phyloP scores from a whole-genome alignment of 1,140 invertebrate species.

The Gonioctena quinquepunctata region DNA sequence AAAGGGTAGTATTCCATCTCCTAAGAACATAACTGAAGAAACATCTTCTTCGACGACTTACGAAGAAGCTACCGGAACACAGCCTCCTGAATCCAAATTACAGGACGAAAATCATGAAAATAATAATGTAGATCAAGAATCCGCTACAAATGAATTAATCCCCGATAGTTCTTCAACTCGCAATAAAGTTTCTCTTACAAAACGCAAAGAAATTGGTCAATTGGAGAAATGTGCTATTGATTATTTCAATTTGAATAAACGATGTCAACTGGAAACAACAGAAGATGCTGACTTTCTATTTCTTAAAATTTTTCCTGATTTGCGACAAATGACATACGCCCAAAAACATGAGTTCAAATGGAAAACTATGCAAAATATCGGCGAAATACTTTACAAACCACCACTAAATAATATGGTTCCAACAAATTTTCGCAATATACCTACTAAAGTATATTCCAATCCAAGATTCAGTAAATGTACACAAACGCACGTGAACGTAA shows the following conservation, averaged over 20 bases:
- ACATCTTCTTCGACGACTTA: neutral
- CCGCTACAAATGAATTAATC: conserved; percentile 17
- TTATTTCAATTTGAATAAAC: conserved; percentile 9
- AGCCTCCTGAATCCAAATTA: conserved; percentile 26
- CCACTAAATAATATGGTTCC: conserved; percentile 5
- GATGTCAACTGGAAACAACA: conserved; percentile 1
- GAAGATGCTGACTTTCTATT: conserved; percentile 17
- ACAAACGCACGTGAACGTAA: no score
- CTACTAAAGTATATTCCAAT: no score
- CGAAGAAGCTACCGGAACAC: conserved; percentile 12
- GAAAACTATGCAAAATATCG: conserved; percentile 14
- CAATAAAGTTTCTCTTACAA: conserved; percentile 4
- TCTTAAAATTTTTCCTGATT: conserved; percentile 18
- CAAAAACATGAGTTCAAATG: conserved; percentile 5
- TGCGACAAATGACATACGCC: neutral
- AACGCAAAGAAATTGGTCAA: conserved; percentile 2
- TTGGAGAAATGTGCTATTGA: conserved; percentile 21
- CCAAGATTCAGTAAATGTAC: no score
- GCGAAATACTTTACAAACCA: conserved; percentile 15
- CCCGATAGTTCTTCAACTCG: neutral
- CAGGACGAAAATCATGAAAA: conserved; percentile 20
- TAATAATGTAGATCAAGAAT: conserved; percentile 16
- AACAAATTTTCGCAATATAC: conserved; percentile 1
- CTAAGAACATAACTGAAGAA: conserved; percentile 21
- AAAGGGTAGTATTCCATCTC: conserved; percentile 19